Percentiles rank a stretch among this genome's conserved stretches.
Evolutionary conservation across 2,113 vertebrate species (phyloP).

Genomic region (Cepphus grylle): DNA sequence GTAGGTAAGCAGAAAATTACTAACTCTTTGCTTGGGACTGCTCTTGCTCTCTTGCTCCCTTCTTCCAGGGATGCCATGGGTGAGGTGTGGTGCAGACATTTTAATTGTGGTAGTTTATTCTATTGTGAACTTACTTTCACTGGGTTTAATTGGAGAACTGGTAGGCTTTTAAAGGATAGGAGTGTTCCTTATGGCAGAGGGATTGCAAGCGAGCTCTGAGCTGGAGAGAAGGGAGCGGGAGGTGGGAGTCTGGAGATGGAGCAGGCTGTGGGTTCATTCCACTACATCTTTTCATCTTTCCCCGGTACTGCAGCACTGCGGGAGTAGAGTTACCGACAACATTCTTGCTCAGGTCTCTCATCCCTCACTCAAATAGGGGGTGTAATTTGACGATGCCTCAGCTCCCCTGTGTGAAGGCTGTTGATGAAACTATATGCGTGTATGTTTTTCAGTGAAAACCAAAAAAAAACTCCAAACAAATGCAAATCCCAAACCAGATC

Average conservation of each 20-base stretch:
- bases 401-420: conserved; percentile 28
- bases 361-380: conserved; percentile 60
- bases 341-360: conserved; percentile 64
- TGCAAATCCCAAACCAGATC: background rate
- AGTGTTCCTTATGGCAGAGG: background rate
- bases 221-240: background rate
- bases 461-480: background rate
- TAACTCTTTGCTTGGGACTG: background rate
- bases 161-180: background rate
- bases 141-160: background rate
- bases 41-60: background rate
- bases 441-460: background rate
- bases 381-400: conserved; percentile 64
- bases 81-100: background rate
- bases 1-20: background rate
- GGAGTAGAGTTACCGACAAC: conserved; percentile 52
- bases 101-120: background rate
- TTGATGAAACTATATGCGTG: background rate
- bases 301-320: background rate
- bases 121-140: background rate
- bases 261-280: background rate
- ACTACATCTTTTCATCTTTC: conserved; percentile 63
- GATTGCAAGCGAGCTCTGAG: background rate
- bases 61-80: background rate
- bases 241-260: conserved; percentile 2